Conservation (phyloP, 2,797 vertebrate genomes). For the Microchirus variegatus region DNA sequence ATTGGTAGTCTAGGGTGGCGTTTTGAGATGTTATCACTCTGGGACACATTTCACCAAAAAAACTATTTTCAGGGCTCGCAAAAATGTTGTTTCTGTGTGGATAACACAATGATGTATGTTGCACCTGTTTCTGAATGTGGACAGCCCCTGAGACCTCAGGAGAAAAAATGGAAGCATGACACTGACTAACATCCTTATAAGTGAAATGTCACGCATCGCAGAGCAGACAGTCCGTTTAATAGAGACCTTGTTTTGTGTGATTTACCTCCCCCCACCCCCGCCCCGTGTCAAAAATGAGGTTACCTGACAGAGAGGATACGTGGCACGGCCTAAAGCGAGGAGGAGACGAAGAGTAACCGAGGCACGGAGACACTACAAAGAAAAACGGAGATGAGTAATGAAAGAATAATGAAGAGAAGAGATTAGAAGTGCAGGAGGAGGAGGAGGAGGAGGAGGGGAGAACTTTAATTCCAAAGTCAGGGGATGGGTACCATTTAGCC, state of each 20-base stretch:
- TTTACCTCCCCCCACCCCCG: constrained; percentile 32
- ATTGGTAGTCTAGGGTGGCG: too few relatives aligned
- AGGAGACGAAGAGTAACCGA: constrained; percentile 66
- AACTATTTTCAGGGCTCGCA: too few relatives aligned
- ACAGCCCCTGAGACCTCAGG: constrained; percentile 2
- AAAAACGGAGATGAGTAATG: constrained; percentile 64
- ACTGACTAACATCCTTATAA: constrained; percentile 14
- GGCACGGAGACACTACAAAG: constrained; percentile 72
- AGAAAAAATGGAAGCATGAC: constrained; percentile 9
- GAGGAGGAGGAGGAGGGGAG: constrained; percentile 47
- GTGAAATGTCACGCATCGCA: constrained; percentile 40
- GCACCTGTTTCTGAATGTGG: too few relatives aligned
- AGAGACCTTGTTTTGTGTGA: constrained; percentile 43
- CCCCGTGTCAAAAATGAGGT: constrained; percentile 53
- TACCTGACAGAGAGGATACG: constrained; percentile 68
- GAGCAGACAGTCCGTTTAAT: constrained; percentile 46
- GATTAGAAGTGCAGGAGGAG: constrained; percentile 69
- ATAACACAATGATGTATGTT: too few relatives aligned
- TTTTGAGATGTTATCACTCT: too few relatives aligned
- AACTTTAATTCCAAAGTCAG: constrained; percentile 79
- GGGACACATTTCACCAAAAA: too few relatives aligned
- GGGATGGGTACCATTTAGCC: constrained; percentile 72
- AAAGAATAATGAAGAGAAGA: constrained; percentile 78
- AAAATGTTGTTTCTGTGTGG: too few relatives aligned
- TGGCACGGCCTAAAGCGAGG: constrained; percentile 61